Conservation (phyloP, 2,888 invertebrate genomes). For the Brachyopa scutellaris region DNA sequence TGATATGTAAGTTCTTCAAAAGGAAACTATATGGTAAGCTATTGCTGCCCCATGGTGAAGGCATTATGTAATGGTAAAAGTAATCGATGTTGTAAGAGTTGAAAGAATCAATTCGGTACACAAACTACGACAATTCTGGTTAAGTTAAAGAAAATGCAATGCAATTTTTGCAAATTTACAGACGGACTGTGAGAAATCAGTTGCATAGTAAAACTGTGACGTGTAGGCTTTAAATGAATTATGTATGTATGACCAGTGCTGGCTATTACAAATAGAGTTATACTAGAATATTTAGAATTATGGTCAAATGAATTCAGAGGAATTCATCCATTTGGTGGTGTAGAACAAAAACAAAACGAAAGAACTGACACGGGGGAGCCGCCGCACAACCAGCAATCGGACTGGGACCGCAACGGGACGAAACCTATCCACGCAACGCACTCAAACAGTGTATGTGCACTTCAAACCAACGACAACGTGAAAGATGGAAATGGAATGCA, state of each 20-base stretch:
- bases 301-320: slow-evolving; percentile 69
- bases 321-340: slow-evolving; percentile 56
- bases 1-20: no score
- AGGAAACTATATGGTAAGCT: no score
- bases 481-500: slow-evolving; percentile 72
- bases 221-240: no score
- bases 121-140: no score
- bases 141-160: no score
- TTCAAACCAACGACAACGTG: slow-evolving; percentile 1
- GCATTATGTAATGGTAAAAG: no score
- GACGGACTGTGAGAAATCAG: no score
- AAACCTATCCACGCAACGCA: not conserved
- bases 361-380: slow-evolving; percentile 4
- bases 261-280: slow-evolving; percentile 66
- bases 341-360: slow-evolving; percentile 46
- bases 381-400: not conserved
- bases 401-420: slow-evolving; percentile 9
- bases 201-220: slow-evolving; percentile 17
- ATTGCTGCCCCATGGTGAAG: no score
- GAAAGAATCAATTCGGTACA: no score
- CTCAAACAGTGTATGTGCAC: slow-evolving; percentile 7
- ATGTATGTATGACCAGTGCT: slow-evolving; percentile 45
- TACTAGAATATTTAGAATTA: slow-evolving; percentile 69
- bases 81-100: no score
- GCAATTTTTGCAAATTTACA: no score